phyloP scores from a whole-genome alignment of 2,797 vertebrate genomes.

The Eospalax fontanierii region DNA sequence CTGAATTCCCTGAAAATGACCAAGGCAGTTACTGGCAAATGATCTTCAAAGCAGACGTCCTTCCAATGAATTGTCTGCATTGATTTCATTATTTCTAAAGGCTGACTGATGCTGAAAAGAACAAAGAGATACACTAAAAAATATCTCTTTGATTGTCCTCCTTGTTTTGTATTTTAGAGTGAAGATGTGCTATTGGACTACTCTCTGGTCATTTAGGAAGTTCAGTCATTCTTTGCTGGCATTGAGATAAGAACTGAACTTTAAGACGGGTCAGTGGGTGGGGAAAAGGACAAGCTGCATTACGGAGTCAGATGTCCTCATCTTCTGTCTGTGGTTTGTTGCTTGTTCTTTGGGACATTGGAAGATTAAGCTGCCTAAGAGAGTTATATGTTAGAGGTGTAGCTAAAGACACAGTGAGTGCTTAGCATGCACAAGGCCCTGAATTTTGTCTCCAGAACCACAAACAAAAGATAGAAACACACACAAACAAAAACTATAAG shows the following conservation, averaged over 20 bases:
- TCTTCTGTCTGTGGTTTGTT: neutral
- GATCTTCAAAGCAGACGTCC: constrained; percentile 73
- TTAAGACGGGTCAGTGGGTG: neutral
- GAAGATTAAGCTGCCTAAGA: constrained; percentile 5
- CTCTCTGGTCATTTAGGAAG: constrained; percentile 6
- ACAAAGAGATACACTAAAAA: constrained; percentile 38
- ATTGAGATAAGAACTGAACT: neutral
- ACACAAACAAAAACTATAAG: neutral
- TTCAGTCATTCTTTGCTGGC: neutral
- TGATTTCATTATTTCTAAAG: constrained; percentile 72
- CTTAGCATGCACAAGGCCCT: neutral
- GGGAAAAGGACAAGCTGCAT: neutral
- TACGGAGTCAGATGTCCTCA: neutral
- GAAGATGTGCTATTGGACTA: neutral
- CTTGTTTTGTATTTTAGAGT: neutral
- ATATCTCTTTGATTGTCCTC: neutral
- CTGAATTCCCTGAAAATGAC: constrained; percentile 73
- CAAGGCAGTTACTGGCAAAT: constrained; percentile 66
- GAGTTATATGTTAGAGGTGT: neutral
- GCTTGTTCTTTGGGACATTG: neutral
- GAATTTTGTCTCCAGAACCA: neutral
- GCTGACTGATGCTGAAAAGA: neutral
- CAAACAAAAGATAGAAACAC: neutral
- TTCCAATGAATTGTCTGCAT: constrained; percentile 61
- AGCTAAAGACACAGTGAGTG: neutral